Evolutionary conservation across 2,888 invertebrate genomes (phyloP), one percentile per base, ranked within the genome.

Genomic region (Drosophila meridiana): DNA sequence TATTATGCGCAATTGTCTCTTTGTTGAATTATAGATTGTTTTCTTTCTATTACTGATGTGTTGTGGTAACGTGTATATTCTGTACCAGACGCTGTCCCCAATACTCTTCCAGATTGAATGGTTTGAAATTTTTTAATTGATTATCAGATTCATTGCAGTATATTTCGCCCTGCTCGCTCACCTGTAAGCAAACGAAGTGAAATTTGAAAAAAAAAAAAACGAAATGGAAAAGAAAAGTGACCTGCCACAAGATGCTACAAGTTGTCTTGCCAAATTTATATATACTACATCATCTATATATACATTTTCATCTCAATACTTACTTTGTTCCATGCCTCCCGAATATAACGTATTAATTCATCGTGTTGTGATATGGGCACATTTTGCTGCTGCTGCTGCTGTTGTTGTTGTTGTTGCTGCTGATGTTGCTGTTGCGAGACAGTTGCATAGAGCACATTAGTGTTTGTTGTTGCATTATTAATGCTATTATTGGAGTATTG

Each of bases 311-410:
- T n/a, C 7, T 8, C 28, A 42, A 20, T 53, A 42, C 42, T n/a
- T 75, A 95, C 95, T 94, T 95, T 95, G 92, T 94, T 95, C 96
- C 96, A 96, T 67, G 96, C 96, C 82, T 97, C 97, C 91, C 95
- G 95, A 80, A 97, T 96, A 90, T 96, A 97, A 91, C 95, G 96
- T 82, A 97, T 96, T 89, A 97, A 94, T 92, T 97, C 97, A 90
- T 96, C 96, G 83, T 97, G 96, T 74, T 93, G 93, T 63, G 93
- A 92, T 64, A 92, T 79, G 56, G 92, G 88, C 75, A 92, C 91
- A 81, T 47, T 65, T 26, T 69, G 78, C 38, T 71, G 77, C n/a
- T 62, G 76, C 11, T 68, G 78, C 34, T 76, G 77, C 11, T 64
- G 76, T 13, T 68, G 82, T 60, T 64, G 64, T 60, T 60, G 63